phyloP scores from a whole-genome alignment of 2,797 vertebrate genomes.

The Spinus olivaceus region DNA sequence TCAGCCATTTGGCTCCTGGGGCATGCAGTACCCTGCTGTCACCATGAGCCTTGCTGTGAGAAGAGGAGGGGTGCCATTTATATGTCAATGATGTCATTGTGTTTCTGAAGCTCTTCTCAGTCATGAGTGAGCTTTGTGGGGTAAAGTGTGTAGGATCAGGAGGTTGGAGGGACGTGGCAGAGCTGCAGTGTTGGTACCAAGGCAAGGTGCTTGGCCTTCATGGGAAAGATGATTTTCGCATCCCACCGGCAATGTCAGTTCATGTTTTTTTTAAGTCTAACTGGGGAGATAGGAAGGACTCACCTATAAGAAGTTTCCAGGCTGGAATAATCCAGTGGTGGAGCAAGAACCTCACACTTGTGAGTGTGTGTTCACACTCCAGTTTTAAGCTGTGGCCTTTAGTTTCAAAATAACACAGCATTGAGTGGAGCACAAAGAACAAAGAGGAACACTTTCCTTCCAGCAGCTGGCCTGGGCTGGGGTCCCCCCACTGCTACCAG shows the following conservation, averaged over 20 bases:
- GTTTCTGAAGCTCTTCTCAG: neutral
- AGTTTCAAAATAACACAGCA: neutral
- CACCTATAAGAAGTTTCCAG: neutral
- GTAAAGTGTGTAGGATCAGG: neutral
- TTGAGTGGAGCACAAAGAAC: neutral
- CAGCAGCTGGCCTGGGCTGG: neutral
- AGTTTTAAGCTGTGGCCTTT: neutral
- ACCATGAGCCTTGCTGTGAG: fast-evolving
- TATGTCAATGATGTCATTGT: neutral
- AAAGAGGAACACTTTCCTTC: neutral
- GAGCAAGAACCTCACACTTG: neutral
- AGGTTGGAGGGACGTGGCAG: neutral
- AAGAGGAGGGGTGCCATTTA: neutral
- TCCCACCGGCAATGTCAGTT: fast-evolving
- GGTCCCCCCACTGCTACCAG: neutral
- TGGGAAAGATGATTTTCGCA: neutral
- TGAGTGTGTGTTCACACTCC: neutral
- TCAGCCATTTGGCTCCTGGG: neutral
- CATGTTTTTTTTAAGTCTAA: neutral
- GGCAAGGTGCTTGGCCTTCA: fast-evolving
- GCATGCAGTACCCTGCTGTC: neutral
- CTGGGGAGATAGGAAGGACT: neutral
- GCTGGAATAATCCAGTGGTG: neutral
- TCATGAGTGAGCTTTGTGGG: neutral
- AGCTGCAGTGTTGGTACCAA: neutral